Conservation (phyloP, 64 coral and sea anemone genomes). For the Montipora foliosa region DNA sequence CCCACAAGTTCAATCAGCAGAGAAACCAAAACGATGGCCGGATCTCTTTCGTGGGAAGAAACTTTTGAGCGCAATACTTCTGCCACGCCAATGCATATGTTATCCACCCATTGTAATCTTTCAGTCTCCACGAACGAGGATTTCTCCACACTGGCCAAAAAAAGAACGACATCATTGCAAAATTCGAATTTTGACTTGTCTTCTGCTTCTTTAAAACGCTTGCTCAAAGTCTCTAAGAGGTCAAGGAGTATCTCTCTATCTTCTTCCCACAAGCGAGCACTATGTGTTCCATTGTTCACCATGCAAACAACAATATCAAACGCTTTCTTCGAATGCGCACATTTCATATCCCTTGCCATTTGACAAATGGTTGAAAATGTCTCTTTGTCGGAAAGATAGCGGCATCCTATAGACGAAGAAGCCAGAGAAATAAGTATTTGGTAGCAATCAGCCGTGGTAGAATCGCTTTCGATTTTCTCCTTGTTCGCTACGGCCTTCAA, state of each 20-base stretch:
- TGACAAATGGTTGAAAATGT: conserved; percentile 44
- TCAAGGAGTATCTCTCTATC: conserved; percentile 57
- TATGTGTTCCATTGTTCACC: conserved; percentile 38
- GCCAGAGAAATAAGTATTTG: conserved; percentile 76
- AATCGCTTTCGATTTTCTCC: neutral
- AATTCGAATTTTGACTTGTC: conserved; percentile 78
- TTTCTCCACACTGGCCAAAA: conserved; percentile 60
- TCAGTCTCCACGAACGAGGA: conserved; percentile 7
- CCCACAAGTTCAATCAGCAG: conserved; percentile 21
- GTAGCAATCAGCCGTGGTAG: conserved; percentile 31
- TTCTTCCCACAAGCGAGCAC: conserved; percentile 33
- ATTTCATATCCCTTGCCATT: neutral
- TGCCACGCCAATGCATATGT: conserved; percentile 23
- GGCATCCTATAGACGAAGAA: conserved; percentile 48
- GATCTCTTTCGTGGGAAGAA: conserved; percentile 57
- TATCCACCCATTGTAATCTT: conserved; percentile 11
- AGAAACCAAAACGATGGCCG: conserved; percentile 37
- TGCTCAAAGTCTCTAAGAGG: conserved; percentile 24
- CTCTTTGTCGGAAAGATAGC: conserved; percentile 45
- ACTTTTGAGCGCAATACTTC: conserved; percentile 66
- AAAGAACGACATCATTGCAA: conserved; percentile 57
- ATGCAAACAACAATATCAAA: conserved; percentile 66
- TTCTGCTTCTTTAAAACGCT: conserved; percentile 65
- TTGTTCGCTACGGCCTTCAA: conserved; percentile 49
- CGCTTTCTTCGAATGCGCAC: neutral